Conservation (phyloP, 2,797 vertebrate genomes). For the Protonibea diacanthus region DNA sequence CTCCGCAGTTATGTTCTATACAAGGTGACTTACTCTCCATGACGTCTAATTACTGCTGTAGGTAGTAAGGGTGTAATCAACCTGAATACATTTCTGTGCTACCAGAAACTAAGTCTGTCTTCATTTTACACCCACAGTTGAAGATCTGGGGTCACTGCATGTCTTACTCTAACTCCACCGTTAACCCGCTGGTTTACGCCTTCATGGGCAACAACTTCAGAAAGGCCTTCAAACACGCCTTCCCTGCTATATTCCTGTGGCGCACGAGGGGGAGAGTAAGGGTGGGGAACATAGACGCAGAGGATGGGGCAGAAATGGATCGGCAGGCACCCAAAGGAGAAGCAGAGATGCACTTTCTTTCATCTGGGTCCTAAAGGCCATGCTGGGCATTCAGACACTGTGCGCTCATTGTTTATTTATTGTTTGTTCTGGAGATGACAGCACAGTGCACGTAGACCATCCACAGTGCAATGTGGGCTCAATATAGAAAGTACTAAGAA, state of each 20-base stretch:
- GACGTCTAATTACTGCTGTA: neutral
- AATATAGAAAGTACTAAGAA: neutral
- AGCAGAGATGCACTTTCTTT: conserved; percentile 75
- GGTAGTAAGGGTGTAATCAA: neutral
- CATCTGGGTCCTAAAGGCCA: conserved; percentile 73
- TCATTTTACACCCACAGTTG: conserved; percentile 54
- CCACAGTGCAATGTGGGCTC: neutral
- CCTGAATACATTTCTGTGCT: neutral
- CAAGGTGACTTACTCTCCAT: conserved; percentile 64
- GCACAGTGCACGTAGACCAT: neutral
- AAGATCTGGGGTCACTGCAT: conserved; percentile 88
- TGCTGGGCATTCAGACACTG: conserved; percentile 3
- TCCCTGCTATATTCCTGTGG: conserved; percentile 79
- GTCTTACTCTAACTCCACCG: conserved; percentile 87
- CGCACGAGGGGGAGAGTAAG: conserved; percentile 47
- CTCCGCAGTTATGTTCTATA: conserved; percentile 78
- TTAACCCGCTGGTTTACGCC: conserved; percentile 84
- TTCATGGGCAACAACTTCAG: conserved; percentile 88
- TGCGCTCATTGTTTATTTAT: conserved; percentile 59
- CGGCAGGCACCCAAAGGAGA: conserved; percentile 56
- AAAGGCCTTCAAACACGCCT: conserved; percentile 84
- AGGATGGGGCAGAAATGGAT: conserved; percentile 40
- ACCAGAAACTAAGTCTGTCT: neutral
- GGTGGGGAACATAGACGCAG: conserved; percentile 43
- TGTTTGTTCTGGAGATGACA: conserved; percentile 43